Evolutionary conservation across 2,888 invertebrate species (phyloP).

Genomic region (Phaedon cochleariae): DNA sequence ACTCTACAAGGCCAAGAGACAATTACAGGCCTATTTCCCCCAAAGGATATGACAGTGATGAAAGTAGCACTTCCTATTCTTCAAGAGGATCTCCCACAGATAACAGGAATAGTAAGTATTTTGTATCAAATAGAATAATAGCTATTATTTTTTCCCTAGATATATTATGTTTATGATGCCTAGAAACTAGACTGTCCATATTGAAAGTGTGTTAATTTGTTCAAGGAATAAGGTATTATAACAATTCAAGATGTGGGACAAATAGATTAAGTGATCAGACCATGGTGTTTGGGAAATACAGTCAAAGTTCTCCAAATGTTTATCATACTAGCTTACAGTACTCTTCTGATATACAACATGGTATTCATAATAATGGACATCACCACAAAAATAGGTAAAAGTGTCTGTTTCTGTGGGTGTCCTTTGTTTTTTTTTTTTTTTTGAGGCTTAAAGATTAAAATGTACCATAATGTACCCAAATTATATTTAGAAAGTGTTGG

Average conservation of each 20-base stretch:
- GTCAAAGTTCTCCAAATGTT: slow-evolving; percentile 45
- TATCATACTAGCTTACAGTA: slow-evolving; percentile 38
- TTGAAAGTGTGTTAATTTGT: slow-evolving; percentile 22
- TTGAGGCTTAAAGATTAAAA: not conserved
- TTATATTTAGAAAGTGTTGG: not conserved
- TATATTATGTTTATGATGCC: too few species aligned
- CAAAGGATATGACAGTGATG: slow-evolving; percentile 43
- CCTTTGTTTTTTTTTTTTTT: slow-evolving; percentile 9
- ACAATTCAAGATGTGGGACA: slow-evolving; percentile 36
- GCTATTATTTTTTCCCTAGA: too few species aligned
- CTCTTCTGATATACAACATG: slow-evolving; percentile 34
- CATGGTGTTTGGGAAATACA: slow-evolving; percentile 45
- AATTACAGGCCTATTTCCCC: slow-evolving; percentile 42
- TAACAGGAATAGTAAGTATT: slow-evolving; percentile 26
- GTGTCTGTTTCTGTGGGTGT: slow-evolving; percentile 18
- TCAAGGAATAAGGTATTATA: slow-evolving; percentile 40
- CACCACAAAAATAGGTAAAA: slow-evolving; percentile 40
- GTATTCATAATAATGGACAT: slow-evolving; percentile 39
- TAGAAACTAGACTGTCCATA: too few species aligned
- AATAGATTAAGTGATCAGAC: slow-evolving; percentile 42
- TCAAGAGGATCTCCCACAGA: slow-evolving; percentile 34
- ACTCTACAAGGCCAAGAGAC: slow-evolving; percentile 30
- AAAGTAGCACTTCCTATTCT: slow-evolving; percentile 37
- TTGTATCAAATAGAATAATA: too few species aligned
- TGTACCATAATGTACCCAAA: not conserved